These are phyloP conservation scores for Keiferia lycopersicella DNA, from an alignment of 2,888 invertebrate species.

Conservation along the genomic window DNA sequence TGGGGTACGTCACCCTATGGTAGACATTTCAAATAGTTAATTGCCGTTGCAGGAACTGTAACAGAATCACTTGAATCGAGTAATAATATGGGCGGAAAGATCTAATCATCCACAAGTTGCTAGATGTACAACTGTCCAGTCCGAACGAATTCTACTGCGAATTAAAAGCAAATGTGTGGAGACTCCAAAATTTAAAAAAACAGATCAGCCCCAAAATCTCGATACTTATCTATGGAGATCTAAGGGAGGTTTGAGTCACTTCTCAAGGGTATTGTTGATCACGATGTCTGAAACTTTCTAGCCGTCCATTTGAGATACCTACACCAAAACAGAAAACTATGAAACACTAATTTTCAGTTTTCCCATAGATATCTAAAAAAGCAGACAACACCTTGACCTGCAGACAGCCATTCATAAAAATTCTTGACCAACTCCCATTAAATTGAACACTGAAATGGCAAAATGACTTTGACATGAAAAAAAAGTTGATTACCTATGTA, in stretches of 20 bases:
- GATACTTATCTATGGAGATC: no score
- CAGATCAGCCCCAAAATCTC: no score
- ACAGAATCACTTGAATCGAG: background rate
- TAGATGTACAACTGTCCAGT: no score
- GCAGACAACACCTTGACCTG: background rate
- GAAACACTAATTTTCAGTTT: background rate
- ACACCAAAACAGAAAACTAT: background rate
- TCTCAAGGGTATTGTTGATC: no score
- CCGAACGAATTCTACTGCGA: no score
- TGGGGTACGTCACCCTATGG: conserved; percentile 7
- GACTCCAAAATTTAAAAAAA: no score
- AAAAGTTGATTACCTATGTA: conserved; percentile 30
- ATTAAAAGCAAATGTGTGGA: no score
- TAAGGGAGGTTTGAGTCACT: no score
- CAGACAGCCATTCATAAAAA: background rate
- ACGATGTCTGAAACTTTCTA: no score
- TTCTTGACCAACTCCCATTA: background rate
- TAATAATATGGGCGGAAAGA: no score
- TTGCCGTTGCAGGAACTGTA: conserved; percentile 5
- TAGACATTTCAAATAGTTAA: background rate
- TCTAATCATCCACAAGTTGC: no score
- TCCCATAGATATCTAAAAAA: background rate
- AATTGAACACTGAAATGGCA: conserved; percentile 33
- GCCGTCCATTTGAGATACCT: no score
- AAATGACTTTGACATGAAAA: conserved; percentile 35